Percentiles rank a stretch among this genome's conserved stretches.
phyloP scores from a whole-genome alignment of 2,113 vertebrate genomes.

The Clarias magur region DNA sequence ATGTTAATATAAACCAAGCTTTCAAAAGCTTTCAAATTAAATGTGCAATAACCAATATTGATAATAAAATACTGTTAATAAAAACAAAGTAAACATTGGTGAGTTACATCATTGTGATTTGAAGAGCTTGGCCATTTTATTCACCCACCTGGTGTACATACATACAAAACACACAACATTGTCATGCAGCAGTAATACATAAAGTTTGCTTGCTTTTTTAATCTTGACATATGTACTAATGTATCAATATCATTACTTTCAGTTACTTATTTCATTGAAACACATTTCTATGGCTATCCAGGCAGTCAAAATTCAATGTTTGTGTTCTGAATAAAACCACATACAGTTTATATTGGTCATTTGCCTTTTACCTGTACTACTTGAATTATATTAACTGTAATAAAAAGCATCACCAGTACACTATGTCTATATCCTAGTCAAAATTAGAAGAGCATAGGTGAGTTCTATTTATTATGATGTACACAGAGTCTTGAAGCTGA shows the following conservation, averaged over 20 bases:
- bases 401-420: conserved; percentile 14
- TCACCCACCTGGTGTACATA: neutral
- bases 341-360: neutral
- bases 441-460: neutral
- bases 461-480: neutral
- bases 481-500: conserved; percentile 2
- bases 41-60: neutral
- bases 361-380: neutral
- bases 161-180: conserved; percentile 12
- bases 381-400: neutral
- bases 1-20: conserved; percentile 25
- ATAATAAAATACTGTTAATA: neutral
- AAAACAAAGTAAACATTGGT: neutral
- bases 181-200: conserved; percentile 27
- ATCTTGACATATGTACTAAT: conserved; percentile 7
- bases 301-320: neutral
- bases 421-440: neutral
- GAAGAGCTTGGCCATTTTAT: conserved; percentile 8
- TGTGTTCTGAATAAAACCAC: neutral
- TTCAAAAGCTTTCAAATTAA: conserved; percentile 9
- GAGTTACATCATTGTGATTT: neutral
- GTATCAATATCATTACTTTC: neutral
- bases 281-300: neutral
- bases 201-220: neutral
- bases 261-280: neutral